Percentiles rank a stretch among this genome's conserved stretches.
Conservation (phyloP, 2,113 vertebrate genomes). For the Chloroceryle aenea region DNA sequence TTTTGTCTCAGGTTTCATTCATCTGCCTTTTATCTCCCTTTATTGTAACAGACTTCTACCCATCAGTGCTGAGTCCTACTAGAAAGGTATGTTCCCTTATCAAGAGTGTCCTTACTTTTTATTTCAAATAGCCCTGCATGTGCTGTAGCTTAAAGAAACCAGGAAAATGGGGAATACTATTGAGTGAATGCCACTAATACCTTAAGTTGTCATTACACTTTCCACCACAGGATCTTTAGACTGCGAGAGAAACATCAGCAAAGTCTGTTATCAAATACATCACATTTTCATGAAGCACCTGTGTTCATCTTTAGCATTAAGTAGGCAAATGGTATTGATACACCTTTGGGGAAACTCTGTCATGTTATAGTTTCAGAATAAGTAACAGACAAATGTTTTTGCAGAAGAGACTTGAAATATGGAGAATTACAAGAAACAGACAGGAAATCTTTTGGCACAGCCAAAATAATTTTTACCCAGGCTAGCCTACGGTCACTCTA, state of each 20-base stretch:
- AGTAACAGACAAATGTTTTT: background rate
- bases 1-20: background rate
- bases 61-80: background rate
- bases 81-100: accelerated
- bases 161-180: background rate
- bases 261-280: background rate
- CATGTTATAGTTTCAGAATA: background rate
- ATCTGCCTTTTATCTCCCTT: background rate
- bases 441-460: background rate
- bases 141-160: background rate
- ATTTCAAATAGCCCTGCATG: background rate
- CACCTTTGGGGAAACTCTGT: background rate
- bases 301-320: background rate
- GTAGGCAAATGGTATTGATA: background rate
- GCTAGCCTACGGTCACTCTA: background rate
- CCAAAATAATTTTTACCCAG: background rate
- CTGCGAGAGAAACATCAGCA: background rate
- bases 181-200: background rate
- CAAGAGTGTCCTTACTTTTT: background rate
- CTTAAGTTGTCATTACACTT: background rate
- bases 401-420: background rate
- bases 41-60: background rate
- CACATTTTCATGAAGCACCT: background rate
- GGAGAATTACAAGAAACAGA: background rate
- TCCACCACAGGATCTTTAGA: background rate